Percentiles rank a stretch among this genome's conserved stretches.
These are phyloP conservation scores for Drosophila pruinosa DNA, from an alignment of 1,140 invertebrate genomes.

Conservation along the genomic window DNA sequence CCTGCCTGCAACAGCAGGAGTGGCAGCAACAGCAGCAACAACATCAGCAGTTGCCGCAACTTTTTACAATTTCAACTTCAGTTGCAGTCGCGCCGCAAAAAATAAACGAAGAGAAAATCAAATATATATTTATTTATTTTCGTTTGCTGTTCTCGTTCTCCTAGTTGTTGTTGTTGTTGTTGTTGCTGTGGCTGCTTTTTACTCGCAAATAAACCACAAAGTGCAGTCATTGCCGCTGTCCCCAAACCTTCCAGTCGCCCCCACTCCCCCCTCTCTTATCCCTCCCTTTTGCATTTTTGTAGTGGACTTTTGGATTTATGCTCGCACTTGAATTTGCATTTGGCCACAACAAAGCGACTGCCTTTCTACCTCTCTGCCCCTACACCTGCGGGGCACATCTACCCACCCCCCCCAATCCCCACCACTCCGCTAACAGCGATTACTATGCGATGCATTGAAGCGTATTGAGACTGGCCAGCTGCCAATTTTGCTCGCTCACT, in stretches of 20 bases:
- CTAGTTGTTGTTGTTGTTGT: background rate
- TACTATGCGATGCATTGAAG: slow-evolving; percentile 13
- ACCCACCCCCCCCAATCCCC: background rate
- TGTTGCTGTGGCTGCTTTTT: slow-evolving; percentile 1
- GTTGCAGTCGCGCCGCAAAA: slow-evolving; percentile 50
- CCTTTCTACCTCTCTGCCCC: background rate
- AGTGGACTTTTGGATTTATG: slow-evolving; percentile 72
- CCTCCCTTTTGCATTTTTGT: slow-evolving; percentile 54
- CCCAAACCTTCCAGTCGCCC: slow-evolving; percentile 1
- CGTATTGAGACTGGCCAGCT: background rate
- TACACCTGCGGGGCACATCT: too few species aligned
- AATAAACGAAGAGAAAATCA: slow-evolving; percentile 54
- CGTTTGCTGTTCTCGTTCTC: background rate
- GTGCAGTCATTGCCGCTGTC: slow-evolving; percentile 54
- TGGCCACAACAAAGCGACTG: slow-evolving; percentile 48
- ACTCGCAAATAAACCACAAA: slow-evolving; percentile 73
- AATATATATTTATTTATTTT: slow-evolving; percentile 60
- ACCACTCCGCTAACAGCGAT: background rate
- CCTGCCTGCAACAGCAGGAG: background rate
- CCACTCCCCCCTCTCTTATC: background rate
- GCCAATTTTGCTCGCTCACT: slow-evolving; percentile 6
- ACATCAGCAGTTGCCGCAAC: slow-evolving; percentile 45
- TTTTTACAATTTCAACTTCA: slow-evolving; percentile 77
- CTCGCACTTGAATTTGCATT: slow-evolving; percentile 76
- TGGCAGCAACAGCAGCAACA: background rate